Evolutionary conservation across 1,140 invertebrate genomes (phyloP), one percentile per base, ranked within the genome.

Genomic region (Liolophura sinensis): DNA sequence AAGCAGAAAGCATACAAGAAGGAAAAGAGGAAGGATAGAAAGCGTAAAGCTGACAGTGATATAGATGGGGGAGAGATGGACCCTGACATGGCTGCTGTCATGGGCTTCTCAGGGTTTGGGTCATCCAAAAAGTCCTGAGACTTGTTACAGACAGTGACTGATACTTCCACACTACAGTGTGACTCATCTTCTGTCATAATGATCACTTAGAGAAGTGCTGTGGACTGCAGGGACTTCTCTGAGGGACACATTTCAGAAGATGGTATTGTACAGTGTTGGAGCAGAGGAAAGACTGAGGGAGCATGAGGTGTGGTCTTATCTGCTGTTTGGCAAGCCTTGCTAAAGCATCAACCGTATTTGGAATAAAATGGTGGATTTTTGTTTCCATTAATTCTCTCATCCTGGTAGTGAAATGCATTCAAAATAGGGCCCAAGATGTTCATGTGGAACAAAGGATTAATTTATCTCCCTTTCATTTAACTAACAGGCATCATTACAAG

Each of bases 61-160:
- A 81, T 87, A 16, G 88, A 87, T 25, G 70, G 66, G 52, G 73
- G 31, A 40, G 64, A 71, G 87, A 88, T 3, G 64, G 87, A 89
- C 73, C 84, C 87, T 27, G 95, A 98, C 82, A 90, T 99, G 85
- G 92, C 94, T 12, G 90, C 93, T 64, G 91, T 99, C 52, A 99
- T 99, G 97, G 97, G 97, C 20, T 99, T 99, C 83, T 93, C 92
- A 16, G 96, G 95, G 1, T 99, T 99, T 88, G 94, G 95, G 1
- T 90, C 91, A 1, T 91, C 92, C 24, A 98, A 97, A 82, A 95
- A 94, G 31, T 9, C 31, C 79, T 79, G 69, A 69, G 68, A 68
- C 11, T 67, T 52, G 14, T 49, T 18, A 16, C 60, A 0, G 9
- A 54, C 48, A 55, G 7, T 25, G 0, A 51, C 11, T n/a, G 46